Base-by-base conservation (phyloP, 1,140 invertebrate species). In the Trissolcus basalis region DNA sequence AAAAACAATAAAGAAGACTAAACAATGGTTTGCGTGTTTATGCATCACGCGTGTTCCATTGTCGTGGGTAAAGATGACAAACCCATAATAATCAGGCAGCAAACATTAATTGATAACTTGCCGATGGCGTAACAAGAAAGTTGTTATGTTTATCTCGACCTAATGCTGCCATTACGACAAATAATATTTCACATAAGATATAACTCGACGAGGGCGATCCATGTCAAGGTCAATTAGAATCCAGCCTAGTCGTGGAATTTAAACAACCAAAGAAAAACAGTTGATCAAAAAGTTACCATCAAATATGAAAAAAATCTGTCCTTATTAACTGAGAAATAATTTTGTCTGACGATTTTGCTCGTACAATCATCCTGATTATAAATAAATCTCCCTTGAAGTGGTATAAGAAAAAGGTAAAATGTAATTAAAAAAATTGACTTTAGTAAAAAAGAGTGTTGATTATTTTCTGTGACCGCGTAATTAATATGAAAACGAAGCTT, bases 111-210 rank as follows among this genome's bases (percentile, higher is more conserved):
- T 63, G 51, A 74, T 70, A 61, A 48, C 53, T 71, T 55, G 15
- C 56, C 19, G 19, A 71, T 59, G 48, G 16, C 61, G 58, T 50
- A 71, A 69, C 58, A 65, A 75, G 67, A 71, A 74, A 69, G 60
- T 70, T 54, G 77, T 55, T 60, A n/a, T 76, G 19, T 69, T 69
- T 76, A 76, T 65, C 72, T 76, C n/a, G 48, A 54, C 16, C 65
- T 55, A 76, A 60, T 70, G 60, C 55, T 49, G 50, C 15, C 56
- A 41, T 71, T 60, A 77, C 36, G 14, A 77, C 61, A 71, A 77
- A 71, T 77, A 58, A 77, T 72, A 64, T 77, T 58, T 69, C 58
- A 65, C 63, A 53, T 33, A 61, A 63, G 32, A 70, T 53, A 48
- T 69, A 11, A 69, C 45, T 69, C 68, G 6, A 4, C n/a, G 19